Base-by-base conservation (phyloP, 2,797 vertebrate genomes). In the Carapus acus region DNA sequence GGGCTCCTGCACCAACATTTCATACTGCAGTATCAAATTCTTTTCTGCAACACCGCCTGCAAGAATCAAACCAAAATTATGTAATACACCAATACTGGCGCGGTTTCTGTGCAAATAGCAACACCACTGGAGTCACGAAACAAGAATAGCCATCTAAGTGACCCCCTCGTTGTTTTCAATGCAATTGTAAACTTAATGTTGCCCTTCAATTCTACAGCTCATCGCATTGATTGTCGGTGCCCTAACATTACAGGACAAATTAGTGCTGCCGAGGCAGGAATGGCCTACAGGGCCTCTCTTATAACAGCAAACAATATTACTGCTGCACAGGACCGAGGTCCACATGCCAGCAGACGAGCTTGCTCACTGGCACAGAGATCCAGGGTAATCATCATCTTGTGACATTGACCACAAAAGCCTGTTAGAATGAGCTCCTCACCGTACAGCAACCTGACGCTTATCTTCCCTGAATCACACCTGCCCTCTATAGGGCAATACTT, bases 201-300 rank as follows among this genome's bases (percentile, higher is more conserved):
- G n/a, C n/a, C n/a, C n/a, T n/a, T 33, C 14, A 33, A 7, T 33
- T 33, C 12, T 33, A 33, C 9, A 33, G 31, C 31, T 33, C 6
- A 4, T 13, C 12, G 9, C 14, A 9, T 3, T 8, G 13, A 33
- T 7, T 3, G n/a, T 20, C 9, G 16, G 9, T 51, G 29, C 15
- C 13, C 38, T 31, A 9, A 2, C 44, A 16, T 24, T 15, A 18
- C 1, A 13, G 6, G 19, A 14, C 17, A 55, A 13, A 47, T 15
- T 21, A 13, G 33, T 21, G 53, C 27, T 64, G 48, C 22, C 57
- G 19, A 57, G 60, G 61, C 45, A 65, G 54, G 75, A 63, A 62
- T 73, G 67, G 70, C 74, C 71, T 78, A 43, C 57, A 43, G 60
- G 68, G 65, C 70, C 78, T 79, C 73, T 57, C 65, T 73, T 54